A percentile compares a stretch with the other conserved stretches of the same genome.
These are phyloP conservation scores for Micoletzkya japonica DNA, from an alignment of 2,888 invertebrate species.

Conservation along the genomic window DNA sequence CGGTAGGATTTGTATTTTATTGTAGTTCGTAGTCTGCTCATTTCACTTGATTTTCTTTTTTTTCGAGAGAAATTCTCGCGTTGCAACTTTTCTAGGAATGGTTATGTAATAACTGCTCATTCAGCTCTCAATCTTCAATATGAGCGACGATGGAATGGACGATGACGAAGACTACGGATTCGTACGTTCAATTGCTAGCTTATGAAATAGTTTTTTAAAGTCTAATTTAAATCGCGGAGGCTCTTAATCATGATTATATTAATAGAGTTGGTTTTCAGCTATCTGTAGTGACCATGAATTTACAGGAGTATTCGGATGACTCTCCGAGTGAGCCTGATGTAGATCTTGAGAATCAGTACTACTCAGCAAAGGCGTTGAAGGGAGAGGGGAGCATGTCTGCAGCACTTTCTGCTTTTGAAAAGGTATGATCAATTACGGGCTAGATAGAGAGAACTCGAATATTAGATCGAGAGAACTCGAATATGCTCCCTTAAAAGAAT, in stretches of 20 bases:
- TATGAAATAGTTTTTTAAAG: not conserved
- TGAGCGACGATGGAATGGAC: constrained; percentile 60
- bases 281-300: not conserved
- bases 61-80: too few relatives aligned
- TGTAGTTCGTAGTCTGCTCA: too few relatives aligned
- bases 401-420: constrained; percentile 84
- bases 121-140: constrained; percentile 29
- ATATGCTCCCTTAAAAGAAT: too few relatives aligned
- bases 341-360: constrained; percentile 98
- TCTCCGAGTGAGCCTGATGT: constrained; percentile 99
- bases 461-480: too few relatives aligned
- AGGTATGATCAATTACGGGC: constrained; percentile 57
- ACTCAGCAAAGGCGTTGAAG: constrained; percentile 96
- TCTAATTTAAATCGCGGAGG: too few relatives aligned
- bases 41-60: too few relatives aligned
- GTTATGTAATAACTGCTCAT: too few relatives aligned
- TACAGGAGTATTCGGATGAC: constrained; percentile 91
- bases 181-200: constrained; percentile 40
- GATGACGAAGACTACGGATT: constrained; percentile 63
- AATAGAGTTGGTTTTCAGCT: too few relatives aligned
- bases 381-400: constrained; percentile 86
- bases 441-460: not conserved
- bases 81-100: too few relatives aligned
- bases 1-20: too few relatives aligned
- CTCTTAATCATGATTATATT: too few relatives aligned